Conservation (phyloP, 2,113 vertebrate genomes). For the Corapipo altera region DNA sequence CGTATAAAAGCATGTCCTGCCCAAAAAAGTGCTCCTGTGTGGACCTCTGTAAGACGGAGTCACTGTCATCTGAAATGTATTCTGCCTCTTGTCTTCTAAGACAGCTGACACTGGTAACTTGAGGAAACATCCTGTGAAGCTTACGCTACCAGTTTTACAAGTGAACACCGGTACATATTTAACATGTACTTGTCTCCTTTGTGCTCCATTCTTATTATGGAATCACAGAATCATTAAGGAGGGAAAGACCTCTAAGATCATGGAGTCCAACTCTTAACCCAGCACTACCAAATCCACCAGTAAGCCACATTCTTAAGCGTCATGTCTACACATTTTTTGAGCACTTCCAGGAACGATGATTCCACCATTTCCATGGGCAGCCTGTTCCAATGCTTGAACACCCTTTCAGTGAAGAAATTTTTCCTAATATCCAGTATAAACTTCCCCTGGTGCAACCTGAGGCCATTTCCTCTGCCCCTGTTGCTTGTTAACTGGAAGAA, state of each 20-base stretch:
- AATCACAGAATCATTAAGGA: neutral
- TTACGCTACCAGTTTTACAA: neutral
- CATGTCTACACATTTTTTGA: neutral
- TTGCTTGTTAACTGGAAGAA: neutral
- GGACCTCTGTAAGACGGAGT: neutral
- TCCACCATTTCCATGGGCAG: neutral
- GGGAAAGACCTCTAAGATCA: neutral
- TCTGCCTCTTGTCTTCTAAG: neutral
- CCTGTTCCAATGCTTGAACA: neutral
- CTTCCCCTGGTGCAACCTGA: neutral
- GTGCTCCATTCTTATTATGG: neutral
- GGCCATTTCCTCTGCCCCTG: neutral
- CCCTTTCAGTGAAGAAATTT: neutral
- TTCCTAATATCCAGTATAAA: neutral
- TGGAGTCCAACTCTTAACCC: neutral
- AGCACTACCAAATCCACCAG: neutral
- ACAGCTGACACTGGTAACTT: neutral
- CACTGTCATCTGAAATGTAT: neutral
- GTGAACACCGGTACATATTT: neutral
- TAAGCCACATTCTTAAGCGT: neutral
- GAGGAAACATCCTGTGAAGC: neutral
- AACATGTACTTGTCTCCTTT: neutral
- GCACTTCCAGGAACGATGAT: rapidly evolving
- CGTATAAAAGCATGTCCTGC: neutral
- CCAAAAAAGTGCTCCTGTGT: neutral